Evolutionary conservation across 2,113 vertebrate species (phyloP).

Genomic region (Benitochromis conjunctus): DNA sequence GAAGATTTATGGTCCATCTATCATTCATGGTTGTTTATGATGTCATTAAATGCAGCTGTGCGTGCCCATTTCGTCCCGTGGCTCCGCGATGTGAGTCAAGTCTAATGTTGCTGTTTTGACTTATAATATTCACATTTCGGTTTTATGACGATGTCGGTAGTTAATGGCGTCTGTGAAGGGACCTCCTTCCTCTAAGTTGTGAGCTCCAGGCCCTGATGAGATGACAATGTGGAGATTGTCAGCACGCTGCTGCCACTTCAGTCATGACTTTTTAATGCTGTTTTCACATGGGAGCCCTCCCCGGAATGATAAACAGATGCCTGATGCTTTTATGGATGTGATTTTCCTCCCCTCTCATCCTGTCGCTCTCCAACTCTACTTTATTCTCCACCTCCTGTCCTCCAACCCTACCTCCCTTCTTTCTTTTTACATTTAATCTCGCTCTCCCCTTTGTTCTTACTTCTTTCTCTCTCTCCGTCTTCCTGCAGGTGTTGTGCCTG

Average conservation of each 20-base stretch:
- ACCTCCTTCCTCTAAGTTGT: conserved; percentile 28
- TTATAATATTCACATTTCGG: conserved; percentile 2
- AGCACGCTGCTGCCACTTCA: conserved; percentile 11
- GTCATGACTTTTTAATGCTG: conserved; percentile 62
- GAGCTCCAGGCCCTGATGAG: conserved; percentile 29
- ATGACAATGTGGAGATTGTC: conserved; percentile 45
- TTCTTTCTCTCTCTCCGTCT: background rate
- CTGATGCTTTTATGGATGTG: conserved; percentile 43
- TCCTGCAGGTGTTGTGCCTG: conserved; percentile 86
- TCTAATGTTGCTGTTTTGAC: conserved; percentile 9
- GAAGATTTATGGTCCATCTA: background rate
- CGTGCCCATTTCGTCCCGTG: background rate
- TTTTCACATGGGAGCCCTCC: conserved; percentile 40
- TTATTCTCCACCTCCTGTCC: background rate
- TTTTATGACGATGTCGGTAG: conserved; percentile 41
- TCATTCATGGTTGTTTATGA: conserved; percentile 22
- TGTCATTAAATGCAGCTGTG: conserved; percentile 4
- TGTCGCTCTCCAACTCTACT: background rate
- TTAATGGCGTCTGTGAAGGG: conserved; percentile 47
- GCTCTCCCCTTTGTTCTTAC: background rate
- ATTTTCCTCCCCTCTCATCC: conserved; percentile 9
- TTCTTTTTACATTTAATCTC: background rate
- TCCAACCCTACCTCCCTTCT: background rate
- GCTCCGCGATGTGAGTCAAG: background rate
- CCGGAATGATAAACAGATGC: conserved; percentile 52